Evolutionary conservation across 1,140 invertebrate genomes (phyloP), one percentile per base, ranked within the genome.

Genomic region (Parasteatoda tepidariorum): DNA sequence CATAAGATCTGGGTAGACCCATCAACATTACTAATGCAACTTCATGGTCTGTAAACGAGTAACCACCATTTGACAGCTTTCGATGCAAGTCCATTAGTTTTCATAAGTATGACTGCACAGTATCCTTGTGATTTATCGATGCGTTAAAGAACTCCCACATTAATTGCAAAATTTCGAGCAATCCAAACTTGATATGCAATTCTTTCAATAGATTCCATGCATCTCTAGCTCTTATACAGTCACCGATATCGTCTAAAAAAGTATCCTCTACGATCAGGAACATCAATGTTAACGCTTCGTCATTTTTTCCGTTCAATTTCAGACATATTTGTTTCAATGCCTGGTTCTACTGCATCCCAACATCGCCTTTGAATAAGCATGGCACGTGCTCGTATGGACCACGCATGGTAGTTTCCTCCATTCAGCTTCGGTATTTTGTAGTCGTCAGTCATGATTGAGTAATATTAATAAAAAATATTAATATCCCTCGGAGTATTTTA

Each of bases 371-470:
- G 73, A 0, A 71, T 38, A 18, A 61, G 2, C 15, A 30, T 55
- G 7, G 73, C 73, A 1, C 31, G 54, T 6, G 73, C 73, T 13
- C 73, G 28, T 9, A 75, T 61, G 0, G 48, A 11, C 73, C 73
- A 75, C n/a, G 73, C 6, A 31, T 75, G 73, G 26, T 75, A 75
- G 33, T 75, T 75, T 1, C 31, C 73, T 31, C 31, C 73, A 31
- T 34, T 75, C 18, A 75, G 26, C 73, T 75, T 75, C 3, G 57
- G 54, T n/a, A 75, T 59, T 59, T 34, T 57, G 31, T 75, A 61
- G 9, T 75, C 73, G 11, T 61, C 73, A 15, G 26, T 62, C 59
- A 22, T 62, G n/a, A n/a, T n/a, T n/a, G n/a, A n/a, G n/a, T n/a
- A n/a, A n/a, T n/a, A n/a, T n/a, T n/a, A n/a, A n/a, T n/a, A n/a